These are phyloP conservation scores for Lordiphosa mommai DNA, from an alignment of 1,140 invertebrate genomes.

Conservation along the genomic window DNA sequence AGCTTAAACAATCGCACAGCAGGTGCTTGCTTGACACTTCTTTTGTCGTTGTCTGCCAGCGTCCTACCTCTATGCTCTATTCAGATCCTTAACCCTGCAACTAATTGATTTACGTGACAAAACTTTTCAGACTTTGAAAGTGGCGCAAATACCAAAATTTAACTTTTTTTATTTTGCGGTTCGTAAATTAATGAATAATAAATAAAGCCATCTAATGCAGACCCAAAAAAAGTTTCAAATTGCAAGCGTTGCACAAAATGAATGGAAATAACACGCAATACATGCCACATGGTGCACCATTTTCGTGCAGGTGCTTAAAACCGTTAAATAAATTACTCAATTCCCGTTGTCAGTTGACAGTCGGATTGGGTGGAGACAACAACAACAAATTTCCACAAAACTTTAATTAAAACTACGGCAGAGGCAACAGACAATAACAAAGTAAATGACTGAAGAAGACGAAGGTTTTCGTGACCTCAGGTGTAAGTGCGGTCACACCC, in stretches of 20 bases:
- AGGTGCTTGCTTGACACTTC: conserved; percentile 30
- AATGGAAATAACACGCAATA: too few species aligned
- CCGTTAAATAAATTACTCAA: conserved; percentile 53
- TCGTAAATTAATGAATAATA: conserved; percentile 39
- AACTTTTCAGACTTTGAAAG: conserved; percentile 54
- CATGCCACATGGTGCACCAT: conserved; percentile 10
- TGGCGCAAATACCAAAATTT: conserved; percentile 2
- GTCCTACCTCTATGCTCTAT: conserved; percentile 30
- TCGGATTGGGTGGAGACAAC: conserved; percentile 1
- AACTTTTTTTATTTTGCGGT: conserved; percentile 15
- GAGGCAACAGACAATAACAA: conserved; percentile 7
- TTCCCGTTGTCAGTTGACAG: conserved; percentile 3
- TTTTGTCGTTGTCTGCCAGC: conserved; percentile 22
- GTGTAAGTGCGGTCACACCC: conserved; percentile 66
- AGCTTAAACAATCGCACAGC: conserved; percentile 25
- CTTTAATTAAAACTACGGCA: conserved; percentile 66
- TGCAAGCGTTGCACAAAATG: too few species aligned
- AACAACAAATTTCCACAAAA: conserved; percentile 60
- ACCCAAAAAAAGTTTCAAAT: conserved; percentile 7
- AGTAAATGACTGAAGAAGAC: conserved; percentile 4
- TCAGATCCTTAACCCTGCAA: neutral
- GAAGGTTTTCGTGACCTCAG: conserved; percentile 53
- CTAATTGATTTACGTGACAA: conserved; percentile 73
- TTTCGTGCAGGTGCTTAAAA: conserved; percentile 9
- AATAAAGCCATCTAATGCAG: conserved; percentile 5